phyloP scores from a whole-genome alignment of 2,797 vertebrate genomes.

The Iguana delicatissima region DNA sequence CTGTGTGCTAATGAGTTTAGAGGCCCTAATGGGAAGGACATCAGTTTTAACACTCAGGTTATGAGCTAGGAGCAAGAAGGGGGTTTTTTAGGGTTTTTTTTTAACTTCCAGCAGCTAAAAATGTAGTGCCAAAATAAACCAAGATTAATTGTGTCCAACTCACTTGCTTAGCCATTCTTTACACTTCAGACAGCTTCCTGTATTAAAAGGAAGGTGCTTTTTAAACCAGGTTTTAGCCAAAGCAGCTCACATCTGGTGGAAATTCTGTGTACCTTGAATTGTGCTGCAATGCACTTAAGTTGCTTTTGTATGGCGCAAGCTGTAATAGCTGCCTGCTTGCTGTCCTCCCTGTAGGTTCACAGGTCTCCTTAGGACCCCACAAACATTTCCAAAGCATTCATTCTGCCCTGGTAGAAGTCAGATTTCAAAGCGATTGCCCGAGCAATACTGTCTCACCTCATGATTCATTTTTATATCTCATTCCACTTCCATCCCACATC shows the following conservation, averaged over 20 bases:
- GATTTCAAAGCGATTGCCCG: conserved; percentile 81
- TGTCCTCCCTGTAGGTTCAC: conserved; percentile 64
- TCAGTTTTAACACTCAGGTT: conserved; percentile 86
- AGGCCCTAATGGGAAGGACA: conserved; percentile 85
- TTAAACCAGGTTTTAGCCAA: conserved; percentile 71
- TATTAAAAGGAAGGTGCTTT: conserved; percentile 64
- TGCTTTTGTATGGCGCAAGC: conserved; percentile 62
- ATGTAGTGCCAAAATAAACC: conserved; percentile 81
- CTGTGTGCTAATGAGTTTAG: conserved; percentile 87
- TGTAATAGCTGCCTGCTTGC: conserved; percentile 58
- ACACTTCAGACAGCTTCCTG: conserved; percentile 77
- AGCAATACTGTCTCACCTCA: conserved; percentile 80
- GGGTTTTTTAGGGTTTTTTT: conserved; percentile 25
- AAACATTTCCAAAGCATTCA: conserved; percentile 78
- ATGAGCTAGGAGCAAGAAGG: conserved; percentile 78
- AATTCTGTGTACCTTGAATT: conserved; percentile 52
- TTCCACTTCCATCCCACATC: conserved; percentile 82
- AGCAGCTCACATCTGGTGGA: conserved; percentile 60
- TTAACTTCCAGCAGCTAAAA: conserved; percentile 75
- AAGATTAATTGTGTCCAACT: conserved; percentile 84
- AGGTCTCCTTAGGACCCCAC: conserved; percentile 74
- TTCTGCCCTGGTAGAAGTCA: conserved; percentile 68
- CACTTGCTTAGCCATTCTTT: conserved; percentile 82
- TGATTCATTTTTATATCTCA: conserved; percentile 87
- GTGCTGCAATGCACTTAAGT: conserved; percentile 56